A percentile compares a stretch with the other conserved stretches of the same genome.
Conservation (phyloP, 2,113 vertebrate species). For the Nasalis larvatus region DNA sequence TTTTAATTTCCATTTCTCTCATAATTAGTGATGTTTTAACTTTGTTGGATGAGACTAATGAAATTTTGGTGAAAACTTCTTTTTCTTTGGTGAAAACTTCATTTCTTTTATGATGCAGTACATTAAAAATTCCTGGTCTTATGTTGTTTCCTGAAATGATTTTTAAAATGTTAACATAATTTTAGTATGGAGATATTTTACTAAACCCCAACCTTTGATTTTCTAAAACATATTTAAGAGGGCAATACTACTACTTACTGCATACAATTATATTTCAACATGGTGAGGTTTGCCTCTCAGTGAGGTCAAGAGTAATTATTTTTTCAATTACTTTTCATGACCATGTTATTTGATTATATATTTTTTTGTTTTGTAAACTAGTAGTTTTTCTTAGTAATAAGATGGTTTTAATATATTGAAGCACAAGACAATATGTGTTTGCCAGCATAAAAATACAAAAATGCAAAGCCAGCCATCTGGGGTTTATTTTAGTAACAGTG, state of each 20-base stretch:
- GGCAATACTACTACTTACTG: background rate
- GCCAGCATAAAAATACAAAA: constrained; percentile 37
- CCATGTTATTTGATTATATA: background rate
- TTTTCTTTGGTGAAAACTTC: no score
- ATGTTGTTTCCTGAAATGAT: background rate
- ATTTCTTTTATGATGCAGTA: background rate
- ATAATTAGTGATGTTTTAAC: background rate
- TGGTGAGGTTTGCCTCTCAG: background rate
- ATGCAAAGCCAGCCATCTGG: constrained; percentile 44
- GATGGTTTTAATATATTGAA: constrained; percentile 54
- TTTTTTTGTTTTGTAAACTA: background rate
- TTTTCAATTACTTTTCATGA: background rate
- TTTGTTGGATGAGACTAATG: background rate
- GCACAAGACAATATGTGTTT: constrained; percentile 24
- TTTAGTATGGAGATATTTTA: background rate
- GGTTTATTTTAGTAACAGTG: constrained; percentile 68
- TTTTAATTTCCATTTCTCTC: no score
- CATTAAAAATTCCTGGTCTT: background rate
- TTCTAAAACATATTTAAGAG: background rate
- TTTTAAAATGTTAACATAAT: background rate
- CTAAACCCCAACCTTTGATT: background rate
- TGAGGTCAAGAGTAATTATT: background rate
- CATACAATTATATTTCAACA: background rate
- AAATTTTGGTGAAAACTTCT: background rate
- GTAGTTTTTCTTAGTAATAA: background rate